These are phyloP conservation scores for Spinus pinus DNA, from an alignment of 2,797 vertebrate genomes.

Conservation along the genomic window DNA sequence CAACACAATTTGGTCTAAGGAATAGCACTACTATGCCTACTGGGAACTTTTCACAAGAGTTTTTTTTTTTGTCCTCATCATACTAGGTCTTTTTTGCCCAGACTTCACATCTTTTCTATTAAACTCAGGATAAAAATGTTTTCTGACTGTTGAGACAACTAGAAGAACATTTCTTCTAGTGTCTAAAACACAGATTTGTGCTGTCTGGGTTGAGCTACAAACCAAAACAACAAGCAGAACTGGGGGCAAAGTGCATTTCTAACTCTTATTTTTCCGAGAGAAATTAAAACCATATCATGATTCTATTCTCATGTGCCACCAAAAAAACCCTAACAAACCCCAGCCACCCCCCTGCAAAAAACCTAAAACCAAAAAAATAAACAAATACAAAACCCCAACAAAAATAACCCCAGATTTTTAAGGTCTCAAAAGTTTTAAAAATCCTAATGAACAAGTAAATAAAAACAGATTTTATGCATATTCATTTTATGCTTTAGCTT, in stretches of 20 bases:
- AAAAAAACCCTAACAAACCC: neutral
- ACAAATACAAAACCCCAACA: neutral
- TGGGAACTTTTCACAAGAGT: neutral
- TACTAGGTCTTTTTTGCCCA: neutral
- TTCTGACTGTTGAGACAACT: neutral
- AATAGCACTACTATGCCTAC: neutral
- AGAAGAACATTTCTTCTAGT: neutral
- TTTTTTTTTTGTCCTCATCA: neutral
- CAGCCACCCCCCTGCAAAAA: fast-evolving
- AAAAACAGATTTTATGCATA: neutral
- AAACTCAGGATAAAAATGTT: neutral
- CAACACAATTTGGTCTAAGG: neutral
- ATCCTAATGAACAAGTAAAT: fast-evolving
- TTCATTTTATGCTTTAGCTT: neutral
- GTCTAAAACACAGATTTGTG: neutral
- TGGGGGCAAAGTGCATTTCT: fast-evolving
- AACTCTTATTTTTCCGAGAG: neutral
- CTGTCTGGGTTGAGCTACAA: neutral
- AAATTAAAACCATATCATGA: neutral
- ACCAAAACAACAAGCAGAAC: neutral
- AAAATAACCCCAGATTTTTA: neutral
- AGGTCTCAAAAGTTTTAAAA: neutral
- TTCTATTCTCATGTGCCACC: neutral
- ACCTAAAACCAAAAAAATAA: neutral
- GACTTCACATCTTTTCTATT: neutral